A percentile compares a stretch with the other conserved stretches of the same genome.
phyloP scores from a whole-genome alignment of 2,113 vertebrate genomes.

The Phasianus colchicus region DNA sequence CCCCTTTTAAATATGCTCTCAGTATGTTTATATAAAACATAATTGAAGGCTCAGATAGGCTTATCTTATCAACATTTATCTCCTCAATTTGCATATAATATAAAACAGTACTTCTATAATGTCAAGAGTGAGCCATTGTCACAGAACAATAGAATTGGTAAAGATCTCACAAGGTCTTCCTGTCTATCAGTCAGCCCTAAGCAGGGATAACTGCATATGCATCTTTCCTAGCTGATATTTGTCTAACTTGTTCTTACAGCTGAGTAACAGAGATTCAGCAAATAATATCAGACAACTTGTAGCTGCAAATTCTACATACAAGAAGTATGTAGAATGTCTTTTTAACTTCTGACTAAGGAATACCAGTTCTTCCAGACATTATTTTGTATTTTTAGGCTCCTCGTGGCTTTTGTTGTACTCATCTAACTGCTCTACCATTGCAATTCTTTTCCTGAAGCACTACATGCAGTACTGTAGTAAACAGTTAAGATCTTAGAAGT shows the following conservation, averaged over 20 bases:
- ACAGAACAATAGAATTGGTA: background rate
- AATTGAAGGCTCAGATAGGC: background rate
- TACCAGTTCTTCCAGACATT: background rate
- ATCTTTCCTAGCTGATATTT: background rate
- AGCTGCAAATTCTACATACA: background rate
- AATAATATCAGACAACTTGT: background rate
- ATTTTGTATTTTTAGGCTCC: background rate
- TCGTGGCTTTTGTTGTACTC: background rate
- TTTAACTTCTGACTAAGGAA: background rate
- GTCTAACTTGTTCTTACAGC: background rate
- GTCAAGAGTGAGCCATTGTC: background rate
- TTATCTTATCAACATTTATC: background rate
- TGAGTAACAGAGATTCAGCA: background rate
- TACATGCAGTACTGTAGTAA: background rate
- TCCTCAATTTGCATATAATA: background rate
- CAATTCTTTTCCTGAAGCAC: background rate
- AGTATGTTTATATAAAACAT: background rate
- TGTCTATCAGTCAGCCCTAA: background rate
- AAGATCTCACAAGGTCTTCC: background rate
- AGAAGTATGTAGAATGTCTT: accelerated
- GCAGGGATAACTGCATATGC: background rate
- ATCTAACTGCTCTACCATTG: background rate
- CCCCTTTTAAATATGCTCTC: background rate
- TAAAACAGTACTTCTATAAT: background rate
- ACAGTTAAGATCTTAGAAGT: background rate